Percentiles rank a stretch among this genome's conserved stretches.
phyloP scores from a whole-genome alignment of 2,113 vertebrate genomes.

The Gnathonemus echidnorhynchus region DNA sequence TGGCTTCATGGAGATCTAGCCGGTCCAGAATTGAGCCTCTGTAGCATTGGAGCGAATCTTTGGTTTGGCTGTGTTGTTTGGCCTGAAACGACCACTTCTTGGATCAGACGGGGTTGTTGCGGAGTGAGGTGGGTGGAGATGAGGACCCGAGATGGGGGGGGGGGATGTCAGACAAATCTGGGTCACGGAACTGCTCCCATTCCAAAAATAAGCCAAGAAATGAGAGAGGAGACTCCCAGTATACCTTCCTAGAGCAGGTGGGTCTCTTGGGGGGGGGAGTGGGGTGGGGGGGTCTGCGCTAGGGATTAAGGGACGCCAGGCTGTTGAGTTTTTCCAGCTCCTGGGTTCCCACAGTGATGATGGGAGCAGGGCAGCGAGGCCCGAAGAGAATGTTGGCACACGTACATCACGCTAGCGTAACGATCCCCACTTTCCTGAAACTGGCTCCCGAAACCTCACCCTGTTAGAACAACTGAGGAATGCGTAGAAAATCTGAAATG shows the following conservation, averaged over 20 bases:
- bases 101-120: not conserved
- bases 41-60: not conserved
- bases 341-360: not conserved
- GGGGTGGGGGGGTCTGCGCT: not conserved
- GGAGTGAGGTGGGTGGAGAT: not conserved
- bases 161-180: not conserved
- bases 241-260: not conserved
- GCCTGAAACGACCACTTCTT: not conserved
- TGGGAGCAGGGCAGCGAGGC: not conserved
- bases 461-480: not conserved
- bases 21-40: not conserved
- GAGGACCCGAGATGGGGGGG: not conserved
- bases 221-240: not conserved
- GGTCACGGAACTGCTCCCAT: not conserved
- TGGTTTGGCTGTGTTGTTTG: not conserved
- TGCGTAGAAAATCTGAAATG: not conserved
- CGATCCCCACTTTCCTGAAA: not conserved
- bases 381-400: not conserved
- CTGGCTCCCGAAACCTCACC: not conserved
- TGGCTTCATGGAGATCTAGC: not conserved
- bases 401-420: not conserved
- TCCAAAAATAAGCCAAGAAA: slow-evolving; percentile 7
- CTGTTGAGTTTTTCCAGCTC: not conserved
- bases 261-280: not conserved
- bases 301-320: not conserved